Base-by-base conservation (phyloP, 2,797 vertebrate species). In the Periophthalmus magnuspinnatus region DNA sequence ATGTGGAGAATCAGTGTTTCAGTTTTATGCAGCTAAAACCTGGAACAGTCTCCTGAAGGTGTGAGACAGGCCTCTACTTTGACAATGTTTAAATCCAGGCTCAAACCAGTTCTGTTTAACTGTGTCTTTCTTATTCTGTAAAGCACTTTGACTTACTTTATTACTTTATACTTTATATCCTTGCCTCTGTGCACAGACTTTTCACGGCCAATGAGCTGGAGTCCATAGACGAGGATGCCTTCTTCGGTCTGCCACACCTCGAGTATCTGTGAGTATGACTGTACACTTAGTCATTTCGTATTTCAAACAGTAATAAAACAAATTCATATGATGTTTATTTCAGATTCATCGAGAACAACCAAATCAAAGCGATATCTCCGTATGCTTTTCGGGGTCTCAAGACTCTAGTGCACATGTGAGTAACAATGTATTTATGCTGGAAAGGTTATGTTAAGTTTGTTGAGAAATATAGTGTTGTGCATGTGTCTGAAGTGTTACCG, bases 311-410 rank as follows among this genome's bases (percentile, higher is more conserved):
- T 13, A 24, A 55, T n/a, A 11, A 45, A 45, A 45, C 13, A 14
- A 1, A 45, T 14, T 45, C 41, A 45, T 55, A 34, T 72, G 7
- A 66, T 10, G 2, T 24, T 33, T 86, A 34, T 94, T 93, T 71
- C 94, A 99, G 97, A 89, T 99, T 99, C 91, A 96, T 99, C 82
- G 97, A 99, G 90, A 99, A 98, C 91, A 99, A 98, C 94, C 95
- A 94, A 84, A 98, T 99, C 91, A 95, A 95, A 77, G 95, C 94
- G 5, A 96, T 99, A 91, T 98, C 97, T 73, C 96, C 96, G 65
- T 91, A 95, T 72, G 96, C 96, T 87, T 98, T 99, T 90, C 94
- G 96, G 77, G 96, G 97, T 80, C 93, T 99, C 81, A 98, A 98
- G 90, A 96, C 96, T 78, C 91, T 99, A 81, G 96, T 97, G 86